Evolutionary conservation across 2,888 invertebrate genomes (phyloP).

Genomic region (Hirtodrosophila trivittata): DNA sequence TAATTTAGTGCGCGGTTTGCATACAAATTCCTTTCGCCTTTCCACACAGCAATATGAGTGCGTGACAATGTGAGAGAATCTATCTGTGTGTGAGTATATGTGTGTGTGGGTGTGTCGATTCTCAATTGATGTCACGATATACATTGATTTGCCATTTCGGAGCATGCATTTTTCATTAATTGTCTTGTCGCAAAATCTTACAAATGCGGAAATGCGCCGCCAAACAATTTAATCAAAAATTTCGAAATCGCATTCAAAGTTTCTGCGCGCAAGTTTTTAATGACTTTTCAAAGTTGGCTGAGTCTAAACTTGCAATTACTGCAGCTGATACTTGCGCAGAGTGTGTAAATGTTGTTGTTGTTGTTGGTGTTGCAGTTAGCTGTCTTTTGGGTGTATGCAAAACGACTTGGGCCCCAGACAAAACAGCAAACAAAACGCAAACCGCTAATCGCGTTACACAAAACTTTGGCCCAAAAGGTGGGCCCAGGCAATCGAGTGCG

Average conservation of each 20-base stretch:
- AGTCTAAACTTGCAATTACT: slow-evolving; percentile 72
- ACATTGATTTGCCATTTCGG: slow-evolving; percentile 80
- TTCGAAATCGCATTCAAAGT: slow-evolving; percentile 71
- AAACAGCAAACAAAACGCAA: slow-evolving; percentile 68
- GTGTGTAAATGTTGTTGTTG: slow-evolving; percentile 16
- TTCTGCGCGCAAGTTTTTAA: slow-evolving; percentile 76
- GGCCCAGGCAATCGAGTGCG: slow-evolving; percentile 71
- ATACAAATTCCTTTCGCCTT: slow-evolving; percentile 73
- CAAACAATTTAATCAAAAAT: slow-evolving; percentile 80
- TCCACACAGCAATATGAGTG: slow-evolving; percentile 27
- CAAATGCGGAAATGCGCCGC: slow-evolving; percentile 29
- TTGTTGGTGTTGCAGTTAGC: slow-evolving; percentile 26
- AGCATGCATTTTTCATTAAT: slow-evolving; percentile 82
- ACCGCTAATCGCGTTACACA: slow-evolving; percentile 79
- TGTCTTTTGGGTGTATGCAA: slow-evolving; percentile 34
- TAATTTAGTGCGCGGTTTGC: slow-evolving; percentile 83
- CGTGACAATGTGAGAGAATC: slow-evolving; percentile 63
- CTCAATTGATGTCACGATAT: slow-evolving; percentile 82
- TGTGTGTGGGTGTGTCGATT: slow-evolving; percentile 46
- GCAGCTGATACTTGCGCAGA: slow-evolving; percentile 38
- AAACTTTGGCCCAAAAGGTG: slow-evolving; percentile 63
- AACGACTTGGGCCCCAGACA: slow-evolving; percentile 54
- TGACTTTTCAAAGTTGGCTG: slow-evolving; percentile 80
- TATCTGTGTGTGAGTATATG: slow-evolving; percentile 10
- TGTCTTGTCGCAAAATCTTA: slow-evolving; percentile 53